phyloP scores from a whole-genome alignment of 2,797 vertebrate genomes.

The Pseudopleuronectes americanus region DNA sequence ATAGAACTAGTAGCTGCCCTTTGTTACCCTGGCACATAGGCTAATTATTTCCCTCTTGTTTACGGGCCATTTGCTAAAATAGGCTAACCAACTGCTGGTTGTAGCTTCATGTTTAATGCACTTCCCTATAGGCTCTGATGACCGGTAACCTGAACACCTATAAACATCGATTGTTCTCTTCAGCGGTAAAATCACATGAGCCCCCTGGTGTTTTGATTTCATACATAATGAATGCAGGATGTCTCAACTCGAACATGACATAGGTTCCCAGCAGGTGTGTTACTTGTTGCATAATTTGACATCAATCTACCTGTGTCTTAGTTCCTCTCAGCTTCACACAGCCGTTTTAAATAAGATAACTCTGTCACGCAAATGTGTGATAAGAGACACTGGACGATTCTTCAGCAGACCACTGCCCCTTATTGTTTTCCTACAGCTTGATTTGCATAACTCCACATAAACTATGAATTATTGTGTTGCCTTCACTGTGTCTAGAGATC shows the following conservation, averaged over 20 bases:
- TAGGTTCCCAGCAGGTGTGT: not conserved
- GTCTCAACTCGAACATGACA: too few relatives aligned
- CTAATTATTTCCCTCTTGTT: too few relatives aligned
- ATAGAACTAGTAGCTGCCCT: too few relatives aligned
- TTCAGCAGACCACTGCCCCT: not conserved
- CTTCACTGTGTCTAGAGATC: slow-evolving; percentile 17
- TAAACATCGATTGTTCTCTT: slow-evolving; percentile 10
- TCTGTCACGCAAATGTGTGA: slow-evolving; percentile 2
- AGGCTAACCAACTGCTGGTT: too few relatives aligned
- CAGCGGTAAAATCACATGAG: not conserved
- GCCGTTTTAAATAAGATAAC: slow-evolving; percentile 10
- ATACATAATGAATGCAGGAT: too few relatives aligned
- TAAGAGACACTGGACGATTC: not conserved
- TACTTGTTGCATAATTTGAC: not conserved
- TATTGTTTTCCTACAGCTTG: not conserved
- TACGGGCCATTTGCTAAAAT: too few relatives aligned
- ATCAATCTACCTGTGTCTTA: not conserved
- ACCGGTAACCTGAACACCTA: slow-evolving; percentile 5
- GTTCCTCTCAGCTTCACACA: not conserved
- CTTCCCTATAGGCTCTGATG: slow-evolving; percentile 1
- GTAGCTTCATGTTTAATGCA: too few relatives aligned
- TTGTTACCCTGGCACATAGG: too few relatives aligned
- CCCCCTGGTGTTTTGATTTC: not conserved
- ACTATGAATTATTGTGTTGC: not conserved
- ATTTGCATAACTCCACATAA: slow-evolving; percentile 4